phyloP scores from a whole-genome alignment of 2,888 invertebrate genomes.

The Rhorus exstirpatorius region DNA sequence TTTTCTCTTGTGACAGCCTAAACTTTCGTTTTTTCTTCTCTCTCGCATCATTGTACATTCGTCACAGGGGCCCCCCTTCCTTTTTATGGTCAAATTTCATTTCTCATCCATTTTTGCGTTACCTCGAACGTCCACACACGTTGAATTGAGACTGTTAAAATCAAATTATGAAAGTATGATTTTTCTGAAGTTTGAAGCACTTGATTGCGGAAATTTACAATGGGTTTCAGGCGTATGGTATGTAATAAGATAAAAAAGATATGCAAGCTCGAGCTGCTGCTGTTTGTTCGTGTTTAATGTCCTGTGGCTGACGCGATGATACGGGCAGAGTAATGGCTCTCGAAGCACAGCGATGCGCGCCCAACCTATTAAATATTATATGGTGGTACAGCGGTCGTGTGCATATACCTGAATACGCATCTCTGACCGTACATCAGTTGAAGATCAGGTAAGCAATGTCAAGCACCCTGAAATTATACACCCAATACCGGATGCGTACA shows the following conservation, averaged over 20 bases:
- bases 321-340: constrained; percentile 57
- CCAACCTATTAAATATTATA: constrained; percentile 24
- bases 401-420: constrained; percentile 3
- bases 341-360: constrained; percentile 36
- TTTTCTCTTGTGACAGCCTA: too few species aligned
- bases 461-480: constrained; percentile 22
- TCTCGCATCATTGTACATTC: neutral
- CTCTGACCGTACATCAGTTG: constrained; percentile 43
- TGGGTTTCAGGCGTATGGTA: too few species aligned
- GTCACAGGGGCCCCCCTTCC: neutral
- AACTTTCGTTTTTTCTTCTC: neutral
- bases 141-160: neutral
- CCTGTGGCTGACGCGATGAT: constrained; percentile 51
- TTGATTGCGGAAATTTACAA: too few species aligned
- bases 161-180: too few species aligned
- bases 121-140: neutral
- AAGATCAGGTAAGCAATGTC: constrained; percentile 47
- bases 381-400: neutral
- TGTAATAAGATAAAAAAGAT: neutral
- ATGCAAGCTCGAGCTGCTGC: neutral
- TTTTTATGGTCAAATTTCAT: constrained; percentile 11
- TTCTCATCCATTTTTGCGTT: neutral
- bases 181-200: too few species aligned
- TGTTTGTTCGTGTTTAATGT: constrained; percentile 36
- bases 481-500: neutral